Base-by-base conservation (phyloP, 2,113 vertebrate genomes). In the Gymnogyps californianus region DNA sequence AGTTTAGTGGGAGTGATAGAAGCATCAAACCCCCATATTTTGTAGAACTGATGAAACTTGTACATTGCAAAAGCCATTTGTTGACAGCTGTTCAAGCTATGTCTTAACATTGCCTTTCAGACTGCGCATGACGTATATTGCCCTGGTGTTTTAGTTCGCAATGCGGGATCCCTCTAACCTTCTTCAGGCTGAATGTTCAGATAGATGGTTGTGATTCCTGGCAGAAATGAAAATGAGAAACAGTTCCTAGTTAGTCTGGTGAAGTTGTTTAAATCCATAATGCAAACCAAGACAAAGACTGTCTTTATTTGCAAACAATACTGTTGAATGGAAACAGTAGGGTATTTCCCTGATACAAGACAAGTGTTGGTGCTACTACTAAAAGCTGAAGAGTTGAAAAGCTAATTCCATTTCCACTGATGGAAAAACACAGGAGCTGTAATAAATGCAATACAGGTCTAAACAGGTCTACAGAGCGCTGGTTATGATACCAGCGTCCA, bases 91-190 rank as follows among this genome's bases (percentile, higher is more conserved):
- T 5, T 49, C 24, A 38, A 52, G 61, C 32, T 11, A 0, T 7
- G 22, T 2, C 62, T 74, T 2, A 10, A 32, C 8, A 2, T 47
- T 32, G 38, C 58, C 92, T 76, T 19, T 31, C 79, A 32, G 59
- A 15, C 26, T 7, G 16, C 0, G 44, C 46, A 6, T 6, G 64
- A 18, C 0, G 2, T 14, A 7, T 2, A 1, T 2, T 4, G 40
- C 5, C 44, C 72, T 11, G 36, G 13, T 8, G 20, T 5, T 36
- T 26, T 1, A 25, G 87, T 31, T 59, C 18, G 1, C 1, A 6
- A 25, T 1, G 21, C 2, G 3, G 31, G 66, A 36, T 52, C 34
- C 67, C 54, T 65, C 62, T 29, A 18, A 0, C 46, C 20, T n/a
- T 36, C 79, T 24, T 19, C 4, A 1, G 62, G 61, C 32, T 49